These are phyloP conservation scores for Pterocles burchelli DNA, from an alignment of 2,113 vertebrate genomes.

Conservation along the genomic window DNA sequence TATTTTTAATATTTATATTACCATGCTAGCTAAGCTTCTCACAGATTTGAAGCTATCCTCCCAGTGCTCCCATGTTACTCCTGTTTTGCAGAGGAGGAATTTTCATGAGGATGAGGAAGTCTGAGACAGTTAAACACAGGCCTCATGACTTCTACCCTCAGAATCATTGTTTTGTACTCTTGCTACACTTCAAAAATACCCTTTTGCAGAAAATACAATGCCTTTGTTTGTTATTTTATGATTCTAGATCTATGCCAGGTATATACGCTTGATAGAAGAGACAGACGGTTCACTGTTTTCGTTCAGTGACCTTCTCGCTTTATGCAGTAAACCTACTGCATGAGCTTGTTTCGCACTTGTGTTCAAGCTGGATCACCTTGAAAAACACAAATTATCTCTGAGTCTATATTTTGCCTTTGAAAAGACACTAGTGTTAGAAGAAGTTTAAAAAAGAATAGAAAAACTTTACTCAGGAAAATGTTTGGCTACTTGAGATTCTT, in stretches of 20 bases:
- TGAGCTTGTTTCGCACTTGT: not conserved
- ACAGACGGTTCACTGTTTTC: not conserved
- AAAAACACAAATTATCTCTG: not conserved
- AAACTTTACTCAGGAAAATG: not conserved
- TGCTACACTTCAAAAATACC: not conserved
- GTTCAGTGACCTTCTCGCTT: not conserved
- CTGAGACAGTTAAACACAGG: not conserved
- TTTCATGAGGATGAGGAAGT: not conserved
- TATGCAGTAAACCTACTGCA: not conserved
- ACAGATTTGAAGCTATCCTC: not conserved
- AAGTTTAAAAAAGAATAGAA: not conserved
- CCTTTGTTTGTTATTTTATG: not conserved
- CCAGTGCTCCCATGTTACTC: not conserved
- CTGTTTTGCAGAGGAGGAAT: not conserved
- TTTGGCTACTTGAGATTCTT: not conserved
- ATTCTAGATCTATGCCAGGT: not conserved
- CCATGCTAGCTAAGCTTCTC: not conserved
- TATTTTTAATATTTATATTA: not conserved
- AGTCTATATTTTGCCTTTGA: not conserved
- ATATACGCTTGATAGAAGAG: not conserved
- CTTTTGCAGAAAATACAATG: not conserved
- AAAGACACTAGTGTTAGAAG: not conserved
- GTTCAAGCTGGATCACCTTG: not conserved
- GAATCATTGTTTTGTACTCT: not conserved
- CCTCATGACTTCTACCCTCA: not conserved